Conservation (phyloP, 1,140 invertebrate genomes). For the Trachelipus rathkii region DNA sequence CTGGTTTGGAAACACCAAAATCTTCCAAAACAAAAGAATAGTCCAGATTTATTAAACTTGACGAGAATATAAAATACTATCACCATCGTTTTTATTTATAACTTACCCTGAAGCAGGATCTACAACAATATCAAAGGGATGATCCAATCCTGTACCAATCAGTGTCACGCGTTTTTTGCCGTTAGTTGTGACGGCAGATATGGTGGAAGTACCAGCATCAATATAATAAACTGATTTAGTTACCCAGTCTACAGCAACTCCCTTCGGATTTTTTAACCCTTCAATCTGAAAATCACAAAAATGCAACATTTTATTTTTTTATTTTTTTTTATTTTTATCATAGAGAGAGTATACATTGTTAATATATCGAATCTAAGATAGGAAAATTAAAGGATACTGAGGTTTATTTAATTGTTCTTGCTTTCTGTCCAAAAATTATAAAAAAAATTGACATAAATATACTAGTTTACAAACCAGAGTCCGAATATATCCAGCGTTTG, state of each 20-base stretch:
- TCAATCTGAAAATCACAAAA: conserved; percentile 46
- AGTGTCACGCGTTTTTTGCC: conserved; percentile 58
- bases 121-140: conserved; percentile 63
- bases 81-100: background rate
- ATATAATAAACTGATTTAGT: conserved; percentile 68
- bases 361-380: too few species aligned
- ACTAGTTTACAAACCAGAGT: background rate
- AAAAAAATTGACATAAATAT: too few species aligned
- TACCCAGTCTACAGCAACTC: conserved; percentile 73
- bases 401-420: too few species aligned
- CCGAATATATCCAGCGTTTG: conserved; percentile 6
- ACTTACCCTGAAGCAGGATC: conserved; percentile 62
- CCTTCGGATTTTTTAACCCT: conserved; percentile 61
- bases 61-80: too few species aligned
- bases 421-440: too few species aligned
- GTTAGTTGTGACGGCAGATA: conserved; percentile 61
- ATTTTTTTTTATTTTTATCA: too few species aligned
- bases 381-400: too few species aligned
- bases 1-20: too few species aligned
- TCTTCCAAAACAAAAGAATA: too few species aligned
- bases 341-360: too few species aligned
- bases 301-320: too few species aligned
- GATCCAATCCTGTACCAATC: conserved; percentile 57
- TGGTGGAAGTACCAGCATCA: conserved; percentile 60
- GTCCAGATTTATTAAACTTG: too few species aligned